Percentiles rank a stretch among this genome's conserved stretches.
phyloP scores from a whole-genome alignment of 30 jellyfish, hydroid and myxozoan genomes.

The Haliclystus octoradiatus region DNA sequence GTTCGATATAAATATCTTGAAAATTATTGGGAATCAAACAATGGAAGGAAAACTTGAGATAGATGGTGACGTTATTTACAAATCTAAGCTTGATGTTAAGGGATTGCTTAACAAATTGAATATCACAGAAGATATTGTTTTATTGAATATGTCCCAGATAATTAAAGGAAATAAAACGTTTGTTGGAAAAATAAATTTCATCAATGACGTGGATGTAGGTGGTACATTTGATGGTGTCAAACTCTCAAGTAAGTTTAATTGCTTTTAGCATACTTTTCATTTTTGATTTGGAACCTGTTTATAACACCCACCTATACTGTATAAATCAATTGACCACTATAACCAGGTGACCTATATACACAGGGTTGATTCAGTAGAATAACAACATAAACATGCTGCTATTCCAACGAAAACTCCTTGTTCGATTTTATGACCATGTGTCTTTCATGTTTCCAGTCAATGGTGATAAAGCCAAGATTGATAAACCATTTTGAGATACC shows the following conservation, averaged over 20 bases:
- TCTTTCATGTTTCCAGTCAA: too few relatives aligned
- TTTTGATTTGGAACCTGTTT: too few relatives aligned
- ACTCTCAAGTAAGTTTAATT: not conserved
- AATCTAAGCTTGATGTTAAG: not conserved
- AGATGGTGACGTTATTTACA: not conserved
- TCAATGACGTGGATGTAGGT: constrained; percentile 10
- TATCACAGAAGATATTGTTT: constrained; percentile 46
- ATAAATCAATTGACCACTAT: too few relatives aligned
- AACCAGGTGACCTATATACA: too few relatives aligned
- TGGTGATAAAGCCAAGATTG: too few relatives aligned
- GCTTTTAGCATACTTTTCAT: too few relatives aligned
- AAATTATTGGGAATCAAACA: not conserved
- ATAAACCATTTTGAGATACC: too few relatives aligned
- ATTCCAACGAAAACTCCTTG: too few relatives aligned
- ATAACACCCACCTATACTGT: too few relatives aligned
- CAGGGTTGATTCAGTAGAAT: too few relatives aligned
- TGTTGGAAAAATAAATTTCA: constrained; percentile 10
- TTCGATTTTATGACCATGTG: too few relatives aligned
- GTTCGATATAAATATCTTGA: not conserved
- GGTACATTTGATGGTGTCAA: constrained; percentile 7
- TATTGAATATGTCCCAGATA: constrained; percentile 20
- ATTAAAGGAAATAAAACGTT: constrained; percentile 43
- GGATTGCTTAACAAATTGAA: constrained; percentile 60
- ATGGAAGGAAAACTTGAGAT: not conserved
- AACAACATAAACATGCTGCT: too few relatives aligned